phyloP scores from a whole-genome alignment of 2,797 vertebrate genomes.

The Poecilia gillii region DNA sequence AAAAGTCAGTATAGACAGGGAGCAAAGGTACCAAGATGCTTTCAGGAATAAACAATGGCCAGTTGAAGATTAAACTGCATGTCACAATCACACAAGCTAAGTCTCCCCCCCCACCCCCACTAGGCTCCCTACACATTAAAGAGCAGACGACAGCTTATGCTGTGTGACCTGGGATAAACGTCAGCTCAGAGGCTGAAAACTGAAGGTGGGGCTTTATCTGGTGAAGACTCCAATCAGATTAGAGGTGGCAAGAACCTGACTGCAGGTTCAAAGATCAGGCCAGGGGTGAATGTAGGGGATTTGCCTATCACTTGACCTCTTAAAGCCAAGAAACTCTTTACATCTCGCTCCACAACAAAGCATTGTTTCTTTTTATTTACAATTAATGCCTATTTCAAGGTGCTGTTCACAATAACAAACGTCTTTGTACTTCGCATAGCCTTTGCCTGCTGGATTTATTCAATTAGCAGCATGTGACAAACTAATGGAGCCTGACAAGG shows the following conservation, averaged over 20 bases:
- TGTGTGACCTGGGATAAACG: conserved; percentile 64
- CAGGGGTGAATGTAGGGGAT: conserved; percentile 58
- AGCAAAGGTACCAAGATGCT: conserved; percentile 9
- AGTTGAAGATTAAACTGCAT: conserved; percentile 5
- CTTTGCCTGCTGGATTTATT: conserved; percentile 53
- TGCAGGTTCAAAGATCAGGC: conserved; percentile 41
- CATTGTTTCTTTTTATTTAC: not conserved
- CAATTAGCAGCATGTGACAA: conserved; percentile 47
- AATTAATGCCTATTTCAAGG: conserved; percentile 1
- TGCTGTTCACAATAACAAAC: not conserved
- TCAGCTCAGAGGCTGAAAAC: conserved; percentile 70
- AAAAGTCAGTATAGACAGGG: conserved; percentile 16
- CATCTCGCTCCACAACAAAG: not conserved
- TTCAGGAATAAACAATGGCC: conserved; percentile 21
- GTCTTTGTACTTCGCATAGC: conserved; percentile 26
- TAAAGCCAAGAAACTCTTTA: conserved; percentile 7
- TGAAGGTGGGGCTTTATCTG: conserved; percentile 60
- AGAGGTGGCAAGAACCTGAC: conserved; percentile 28
- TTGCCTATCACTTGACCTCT: conserved; percentile 55
- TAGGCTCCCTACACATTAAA: conserved; percentile 48
- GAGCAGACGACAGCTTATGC: conserved; percentile 68
- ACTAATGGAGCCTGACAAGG: conserved; percentile 67
- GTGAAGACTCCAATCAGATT: conserved; percentile 56
- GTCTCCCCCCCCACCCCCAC: not conserved
- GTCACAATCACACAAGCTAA: conserved; percentile 8